Base-by-base conservation (phyloP, 2,888 invertebrate genomes). In the Parnassius smintheus region DNA sequence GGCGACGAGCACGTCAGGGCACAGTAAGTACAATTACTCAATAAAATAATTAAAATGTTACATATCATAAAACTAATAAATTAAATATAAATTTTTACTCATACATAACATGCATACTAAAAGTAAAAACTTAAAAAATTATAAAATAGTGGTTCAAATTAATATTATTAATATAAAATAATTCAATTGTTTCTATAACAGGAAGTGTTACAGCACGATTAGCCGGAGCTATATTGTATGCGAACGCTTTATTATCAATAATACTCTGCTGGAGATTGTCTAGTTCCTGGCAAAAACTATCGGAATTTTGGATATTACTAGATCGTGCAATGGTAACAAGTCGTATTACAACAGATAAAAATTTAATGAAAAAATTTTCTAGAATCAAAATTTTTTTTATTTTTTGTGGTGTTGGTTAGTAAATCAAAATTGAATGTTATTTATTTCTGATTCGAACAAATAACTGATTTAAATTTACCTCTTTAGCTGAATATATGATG, bases 401-500 rank as follows among this genome's bases (percentile, higher is more conserved):
- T 0, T 46, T 68, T 9, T 78, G 72, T 62, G 72, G 78, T 48
- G 48, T 72, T 2, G 61, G 85, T 85, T 66, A 76, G 78, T 52
- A 22, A 41, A 9, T 1, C 11, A 46, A 7, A 12, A 12, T 9
- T 9, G 9, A 25, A 22, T 13, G 9, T 49, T 42, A 58, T 35
- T 45, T n/a, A 12, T 13, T n/a, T 13, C 48, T 41, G 18, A 41
- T 7, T 12, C 9, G 35, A 9, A 45, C 11, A 49, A 55, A 12
- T 48, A 12, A 48, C n/a, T 7, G 2, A 48, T 18, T 13, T 13
- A 0, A 48, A 11, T 10, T 9, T 60, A 11, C 42, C 35, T 53
- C 7, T 78, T 2, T 77, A 94, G 94, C 91, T 63, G 95, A 95
- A 71, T 94, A 95, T 72, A 53, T 86, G 2, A 75, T 94, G 59